phyloP scores from a whole-genome alignment of 2,888 invertebrate genomes.

The Agriopis leucophaearia region DNA sequence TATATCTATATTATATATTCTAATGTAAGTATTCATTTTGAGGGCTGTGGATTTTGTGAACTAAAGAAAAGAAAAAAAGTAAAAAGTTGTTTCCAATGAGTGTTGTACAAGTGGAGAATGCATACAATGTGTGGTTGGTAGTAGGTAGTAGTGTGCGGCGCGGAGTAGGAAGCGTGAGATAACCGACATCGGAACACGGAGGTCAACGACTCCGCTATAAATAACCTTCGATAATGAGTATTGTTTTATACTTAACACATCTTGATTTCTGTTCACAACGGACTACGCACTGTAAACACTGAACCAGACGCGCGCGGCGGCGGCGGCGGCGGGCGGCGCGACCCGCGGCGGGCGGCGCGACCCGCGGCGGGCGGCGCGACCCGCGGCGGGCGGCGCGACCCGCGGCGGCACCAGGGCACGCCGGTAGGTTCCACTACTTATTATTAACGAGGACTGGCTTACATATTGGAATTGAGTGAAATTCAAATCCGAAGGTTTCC shows the following conservation, averaged over 20 bases:
- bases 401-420: conserved; percentile 19
- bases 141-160: not conserved
- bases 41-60: too few species aligned
- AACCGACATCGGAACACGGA: conserved; percentile 18
- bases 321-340: too few species aligned
- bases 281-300: too few species aligned
- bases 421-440: conserved; percentile 15
- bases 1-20: too few species aligned
- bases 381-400: too few species aligned
- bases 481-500: conserved; percentile 12
- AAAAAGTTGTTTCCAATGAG: too few species aligned
- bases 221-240: conserved; percentile 32
- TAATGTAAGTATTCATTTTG: too few species aligned
- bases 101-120: not conserved
- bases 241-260: conserved; percentile 26
- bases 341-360: too few species aligned
- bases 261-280: conserved; percentile 18
- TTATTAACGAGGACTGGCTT: not conserved
- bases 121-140: not conserved
- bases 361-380: too few species aligned
- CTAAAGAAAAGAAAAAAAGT: too few species aligned
- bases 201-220: conserved; percentile 42
- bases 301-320: too few species aligned
- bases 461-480: conserved; percentile 4
- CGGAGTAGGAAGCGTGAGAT: conserved; percentile 19